Evolutionary conservation across 2,113 vertebrate genomes (phyloP).

Genomic region (Malurus alboscapulatus): DNA sequence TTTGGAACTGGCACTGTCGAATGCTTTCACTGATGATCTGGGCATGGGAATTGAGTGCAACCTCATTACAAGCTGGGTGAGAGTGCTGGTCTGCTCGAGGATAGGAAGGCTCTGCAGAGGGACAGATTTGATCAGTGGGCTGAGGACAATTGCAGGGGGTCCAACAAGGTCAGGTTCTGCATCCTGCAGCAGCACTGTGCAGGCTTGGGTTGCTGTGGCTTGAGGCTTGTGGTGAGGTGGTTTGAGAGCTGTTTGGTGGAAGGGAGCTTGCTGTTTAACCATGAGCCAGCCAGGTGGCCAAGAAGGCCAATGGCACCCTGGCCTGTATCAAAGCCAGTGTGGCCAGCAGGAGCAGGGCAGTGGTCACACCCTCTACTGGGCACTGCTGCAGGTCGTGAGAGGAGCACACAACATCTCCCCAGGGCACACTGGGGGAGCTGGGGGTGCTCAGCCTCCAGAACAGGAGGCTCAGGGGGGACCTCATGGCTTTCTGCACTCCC

Average conservation of each 20-base stretch:
- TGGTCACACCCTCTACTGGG: rapidly evolving
- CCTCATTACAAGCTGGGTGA: not conserved
- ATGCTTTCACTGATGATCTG: too few relatives aligned
- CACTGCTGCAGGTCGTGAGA: not conserved
- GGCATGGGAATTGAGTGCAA: too few relatives aligned
- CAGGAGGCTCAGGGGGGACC: not conserved
- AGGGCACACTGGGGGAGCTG: not conserved
- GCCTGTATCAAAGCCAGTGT: not conserved
- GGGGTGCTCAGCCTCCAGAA: not conserved
- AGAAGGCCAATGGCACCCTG: not conserved
- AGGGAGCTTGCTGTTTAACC: too few relatives aligned
- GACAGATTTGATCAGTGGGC: not conserved
- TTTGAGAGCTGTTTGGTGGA: not conserved
- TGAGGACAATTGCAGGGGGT: not conserved
- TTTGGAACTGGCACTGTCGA: not conserved
- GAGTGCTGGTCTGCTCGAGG: not conserved
- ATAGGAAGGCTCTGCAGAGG: not conserved
- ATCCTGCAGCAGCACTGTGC: not conserved
- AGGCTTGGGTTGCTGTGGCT: too few relatives aligned
- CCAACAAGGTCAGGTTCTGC: too few relatives aligned
- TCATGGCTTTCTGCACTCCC: not conserved
- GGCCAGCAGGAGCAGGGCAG: not conserved
- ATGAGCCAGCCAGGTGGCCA: not conserved
- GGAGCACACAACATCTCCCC: not conserved
- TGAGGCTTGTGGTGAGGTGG: not conserved